A percentile compares a stretch with the other conserved stretches of the same genome.
Conservation (phyloP, 1,140 invertebrate species). For the Calosoma granatense region DNA sequence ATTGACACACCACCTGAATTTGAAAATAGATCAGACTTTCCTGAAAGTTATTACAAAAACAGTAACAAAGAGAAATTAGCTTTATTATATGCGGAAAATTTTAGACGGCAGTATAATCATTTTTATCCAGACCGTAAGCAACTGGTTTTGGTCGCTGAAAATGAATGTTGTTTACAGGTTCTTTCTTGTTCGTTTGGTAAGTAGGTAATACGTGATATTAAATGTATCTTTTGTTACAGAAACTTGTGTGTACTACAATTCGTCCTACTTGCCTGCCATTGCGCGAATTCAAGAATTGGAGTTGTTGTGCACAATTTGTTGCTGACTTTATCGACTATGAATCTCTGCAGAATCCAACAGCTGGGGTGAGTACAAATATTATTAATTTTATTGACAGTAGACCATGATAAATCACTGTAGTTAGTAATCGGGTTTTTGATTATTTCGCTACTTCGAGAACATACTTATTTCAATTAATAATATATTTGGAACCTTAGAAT, state of each 20-base stretch:
- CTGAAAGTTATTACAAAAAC: constrained; percentile 60
- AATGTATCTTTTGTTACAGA: constrained; percentile 45
- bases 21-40: constrained; percentile 45
- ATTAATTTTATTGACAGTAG: background rate
- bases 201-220: no score
- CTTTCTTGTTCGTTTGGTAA: no score
- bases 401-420: background rate
- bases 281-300: constrained; percentile 47
- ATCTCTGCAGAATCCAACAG: constrained; percentile 41
- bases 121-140: constrained; percentile 57
- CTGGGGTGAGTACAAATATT: constrained; percentile 43
- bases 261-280: constrained; percentile 50
- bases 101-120: constrained; percentile 63
- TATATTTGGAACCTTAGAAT: no score
- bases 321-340: constrained; percentile 51
- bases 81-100: constrained; percentile 70
- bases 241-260: constrained; percentile 61
- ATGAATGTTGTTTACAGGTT: constrained; percentile 71
- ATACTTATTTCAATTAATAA: no score
- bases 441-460: no score
- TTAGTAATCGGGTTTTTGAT: no score
- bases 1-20: constrained; percentile 37
- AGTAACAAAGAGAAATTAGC: constrained; percentile 67
- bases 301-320: constrained; percentile 47
- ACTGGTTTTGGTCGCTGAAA: constrained; percentile 62